Conservation (phyloP, 2,113 vertebrate species). For the Phylloscopus whistleri region DNA sequence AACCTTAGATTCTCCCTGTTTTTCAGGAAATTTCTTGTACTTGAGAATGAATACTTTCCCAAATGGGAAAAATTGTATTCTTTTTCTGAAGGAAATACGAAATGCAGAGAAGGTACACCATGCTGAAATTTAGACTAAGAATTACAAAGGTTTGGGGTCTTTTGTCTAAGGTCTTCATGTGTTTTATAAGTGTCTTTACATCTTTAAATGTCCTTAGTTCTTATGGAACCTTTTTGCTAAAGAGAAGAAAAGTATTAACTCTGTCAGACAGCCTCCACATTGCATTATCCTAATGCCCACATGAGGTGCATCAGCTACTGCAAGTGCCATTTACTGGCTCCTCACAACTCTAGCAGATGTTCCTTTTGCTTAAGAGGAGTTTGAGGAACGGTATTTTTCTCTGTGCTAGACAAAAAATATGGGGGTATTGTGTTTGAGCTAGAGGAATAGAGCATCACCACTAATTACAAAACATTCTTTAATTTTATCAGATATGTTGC, state of each 20-base stretch:
- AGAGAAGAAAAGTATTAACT: background rate
- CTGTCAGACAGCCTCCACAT: background rate
- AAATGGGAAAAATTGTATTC: background rate
- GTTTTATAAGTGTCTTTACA: background rate
- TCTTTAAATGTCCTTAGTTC: background rate
- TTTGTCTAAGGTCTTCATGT: background rate
- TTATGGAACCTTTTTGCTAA: background rate
- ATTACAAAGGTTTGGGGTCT: background rate
- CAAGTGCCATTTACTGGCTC: background rate
- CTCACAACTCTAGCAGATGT: background rate
- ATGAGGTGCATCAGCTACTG: background rate
- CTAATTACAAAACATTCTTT: background rate
- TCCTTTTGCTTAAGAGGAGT: background rate
- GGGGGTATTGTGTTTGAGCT: background rate
- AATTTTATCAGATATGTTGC: background rate
- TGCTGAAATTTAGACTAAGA: background rate
- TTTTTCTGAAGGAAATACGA: background rate
- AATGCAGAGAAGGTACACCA: background rate
- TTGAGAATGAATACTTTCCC: background rate
- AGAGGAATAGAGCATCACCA: background rate
- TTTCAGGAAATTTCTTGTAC: background rate
- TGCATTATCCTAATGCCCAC: background rate
- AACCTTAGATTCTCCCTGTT: background rate
- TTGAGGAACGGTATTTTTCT: background rate
- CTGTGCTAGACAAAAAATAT: background rate